Conservation (phyloP, 1,140 invertebrate genomes). For the Leptinotarsa texana region DNA sequence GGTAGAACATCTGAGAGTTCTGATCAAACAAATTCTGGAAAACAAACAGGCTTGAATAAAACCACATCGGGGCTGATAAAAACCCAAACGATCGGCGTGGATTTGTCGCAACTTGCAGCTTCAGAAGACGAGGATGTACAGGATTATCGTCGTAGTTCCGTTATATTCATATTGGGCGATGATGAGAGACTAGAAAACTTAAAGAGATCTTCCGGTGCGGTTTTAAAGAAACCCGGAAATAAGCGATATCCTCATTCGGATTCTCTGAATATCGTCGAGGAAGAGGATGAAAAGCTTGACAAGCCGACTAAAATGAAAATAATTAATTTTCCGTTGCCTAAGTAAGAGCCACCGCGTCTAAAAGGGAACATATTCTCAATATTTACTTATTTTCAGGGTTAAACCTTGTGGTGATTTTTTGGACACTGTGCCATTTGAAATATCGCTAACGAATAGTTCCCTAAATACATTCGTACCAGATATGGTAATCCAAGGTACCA, state of each 20-base stretch:
- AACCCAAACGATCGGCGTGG: neutral
- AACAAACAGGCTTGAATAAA: conserved; percentile 7
- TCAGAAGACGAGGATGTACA: conserved; percentile 14
- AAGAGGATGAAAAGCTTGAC: conserved; percentile 17
- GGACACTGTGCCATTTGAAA: conserved; percentile 53
- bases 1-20: neutral
- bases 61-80: conserved; percentile 8
- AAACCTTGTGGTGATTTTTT: conserved; percentile 18
- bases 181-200: conserved; percentile 67
- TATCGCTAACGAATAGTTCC: conserved; percentile 63
- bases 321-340: conserved; percentile 66
- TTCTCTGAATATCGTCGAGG: neutral
- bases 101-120: neutral
- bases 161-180: conserved; percentile 78
- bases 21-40: neutral
- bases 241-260: neutral
- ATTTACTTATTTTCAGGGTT: conserved; percentile 21
- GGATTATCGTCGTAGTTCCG: conserved; percentile 51
- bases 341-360: conserved; percentile 50
- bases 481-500: conserved; percentile 71
- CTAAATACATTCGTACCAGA: conserved; percentile 76
- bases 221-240: neutral
- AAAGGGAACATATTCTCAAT: neutral
- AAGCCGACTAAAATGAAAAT: conserved; percentile 58
- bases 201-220: conserved; percentile 52